Percentiles rank a stretch among this genome's conserved stretches.
Conservation (phyloP, 37 sponge, comb jelly and placozoan species). For the Aphrocallistes beatrix region DNA sequence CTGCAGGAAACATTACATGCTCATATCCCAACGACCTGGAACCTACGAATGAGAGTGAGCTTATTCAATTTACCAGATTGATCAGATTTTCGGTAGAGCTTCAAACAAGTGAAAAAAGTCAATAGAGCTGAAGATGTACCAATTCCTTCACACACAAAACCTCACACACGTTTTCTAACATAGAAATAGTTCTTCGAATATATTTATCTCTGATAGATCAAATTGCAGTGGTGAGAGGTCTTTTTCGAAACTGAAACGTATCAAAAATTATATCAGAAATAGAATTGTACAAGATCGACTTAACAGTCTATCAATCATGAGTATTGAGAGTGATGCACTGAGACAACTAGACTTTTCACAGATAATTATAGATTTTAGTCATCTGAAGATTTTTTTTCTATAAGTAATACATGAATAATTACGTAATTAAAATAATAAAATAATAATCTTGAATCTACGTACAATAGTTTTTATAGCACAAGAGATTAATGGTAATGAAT, state of each 20-base stretch:
- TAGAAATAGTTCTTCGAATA: not conserved
- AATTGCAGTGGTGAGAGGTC: not conserved
- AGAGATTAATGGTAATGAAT: slow-evolving; percentile 19
- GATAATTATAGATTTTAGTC: slow-evolving; percentile 1
- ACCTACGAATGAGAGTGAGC: not conserved
- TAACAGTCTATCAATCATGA: slow-evolving; percentile 13
- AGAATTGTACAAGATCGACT: slow-evolving; percentile 16
- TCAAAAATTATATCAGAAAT: slow-evolving; percentile 11
- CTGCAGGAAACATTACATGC: not conserved
- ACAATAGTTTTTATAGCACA: not conserved
- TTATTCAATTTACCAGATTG: not conserved
- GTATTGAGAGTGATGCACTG: slow-evolving; percentile 17
- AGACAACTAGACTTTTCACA: slow-evolving; percentile 3
- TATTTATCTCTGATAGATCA: not conserved
- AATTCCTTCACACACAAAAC: not conserved
- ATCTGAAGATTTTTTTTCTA: not conserved
- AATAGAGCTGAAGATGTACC: not conserved
- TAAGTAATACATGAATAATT: not conserved
- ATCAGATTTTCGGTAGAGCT: not conserved
- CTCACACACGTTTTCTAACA: not conserved
- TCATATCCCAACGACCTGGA: not conserved
- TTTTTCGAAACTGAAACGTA: slow-evolving; percentile 15
- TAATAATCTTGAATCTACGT: slow-evolving; percentile 9
- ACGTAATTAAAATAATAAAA: too few species aligned
- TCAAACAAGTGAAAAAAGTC: not conserved